phyloP scores from a whole-genome alignment of 1,140 invertebrate species.

The Cydia fagiglandana region DNA sequence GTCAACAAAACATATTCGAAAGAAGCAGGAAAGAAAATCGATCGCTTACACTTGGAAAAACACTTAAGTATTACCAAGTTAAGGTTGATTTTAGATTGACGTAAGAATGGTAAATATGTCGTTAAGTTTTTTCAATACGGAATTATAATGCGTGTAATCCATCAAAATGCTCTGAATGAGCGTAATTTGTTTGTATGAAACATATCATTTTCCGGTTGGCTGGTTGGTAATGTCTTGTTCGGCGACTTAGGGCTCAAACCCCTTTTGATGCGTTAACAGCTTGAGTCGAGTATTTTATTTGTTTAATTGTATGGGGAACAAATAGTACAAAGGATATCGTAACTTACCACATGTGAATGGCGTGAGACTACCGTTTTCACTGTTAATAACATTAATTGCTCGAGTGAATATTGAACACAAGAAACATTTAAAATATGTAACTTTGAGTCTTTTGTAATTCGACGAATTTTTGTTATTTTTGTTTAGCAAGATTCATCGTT shows the following conservation, averaged over 20 bases:
- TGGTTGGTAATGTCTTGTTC: conserved; percentile 51
- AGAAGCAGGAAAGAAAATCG: not conserved
- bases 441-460: too few species aligned
- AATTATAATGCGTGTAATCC: conserved; percentile 52
- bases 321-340: not conserved
- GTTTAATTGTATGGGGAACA: conserved; percentile 17
- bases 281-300: conserved; percentile 19
- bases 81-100: not conserved
- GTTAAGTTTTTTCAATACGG: not conserved
- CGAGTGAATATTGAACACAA: too few species aligned
- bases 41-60: not conserved
- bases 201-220: conserved; percentile 56
- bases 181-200: conserved; percentile 58
- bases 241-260: conserved; percentile 21
- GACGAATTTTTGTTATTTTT: too few species aligned
- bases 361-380: conserved; percentile 2
- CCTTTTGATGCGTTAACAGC: conserved; percentile 12
- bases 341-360: conserved; percentile 5
- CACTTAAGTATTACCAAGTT: not conserved
- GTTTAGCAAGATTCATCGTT: too few species aligned
- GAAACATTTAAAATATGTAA: too few species aligned
- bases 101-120: not conserved
- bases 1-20: not conserved
- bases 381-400: not conserved
- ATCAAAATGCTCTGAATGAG: conserved; percentile 50